Evolutionary conservation across 1,140 invertebrate species (phyloP), one percentile per base, ranked within the genome.

Genomic region (Orius insidiosus): DNA sequence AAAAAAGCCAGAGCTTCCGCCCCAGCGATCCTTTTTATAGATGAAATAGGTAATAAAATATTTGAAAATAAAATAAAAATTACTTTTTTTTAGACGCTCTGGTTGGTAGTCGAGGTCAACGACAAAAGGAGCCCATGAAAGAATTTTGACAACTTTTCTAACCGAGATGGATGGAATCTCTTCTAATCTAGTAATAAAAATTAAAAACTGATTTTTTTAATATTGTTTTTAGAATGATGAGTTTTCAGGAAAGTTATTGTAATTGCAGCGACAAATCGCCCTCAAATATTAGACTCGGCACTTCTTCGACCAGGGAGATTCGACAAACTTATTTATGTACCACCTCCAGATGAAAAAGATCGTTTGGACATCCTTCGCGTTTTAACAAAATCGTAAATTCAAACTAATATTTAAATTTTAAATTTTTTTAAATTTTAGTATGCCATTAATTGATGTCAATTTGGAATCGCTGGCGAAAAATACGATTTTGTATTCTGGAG

Each of bases 211-310:
- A 13, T 44, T 11, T 15, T n/a, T 9, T 37, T 15, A 18, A n/a
- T 36, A 5, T 34, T 45, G 13, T 35, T 34, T 35, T 16, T 24
- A 40, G 36, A 8, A 4, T 38, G 36, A 47, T 8, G 14, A 30
- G 34, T 14, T 34, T 15, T 10, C 24, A 16, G 13, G 5, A 19
- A 56, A 61, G 75, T 84, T 2, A 63, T 78, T 1, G 69, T 83
- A n/a, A 66, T 84, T 13, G 80, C 71, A 6, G 80, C 80, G 7
- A 84, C 80, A 13, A 84, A 84, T 61, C 69, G 82, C 40, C 82
- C 82, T 0, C 78, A 86, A 54, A 74, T 76, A 57, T 71, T 88
- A 52, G 85, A 88, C 54, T 62, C 74, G 54, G 84, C 84, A 0
- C 59, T 88, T 7, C 57, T 86, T 16, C 60, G 83, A 43, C 82